These are phyloP conservation scores for Tyrannus savana DNA, from an alignment of 2,113 vertebrate genomes.

Conservation along the genomic window DNA sequence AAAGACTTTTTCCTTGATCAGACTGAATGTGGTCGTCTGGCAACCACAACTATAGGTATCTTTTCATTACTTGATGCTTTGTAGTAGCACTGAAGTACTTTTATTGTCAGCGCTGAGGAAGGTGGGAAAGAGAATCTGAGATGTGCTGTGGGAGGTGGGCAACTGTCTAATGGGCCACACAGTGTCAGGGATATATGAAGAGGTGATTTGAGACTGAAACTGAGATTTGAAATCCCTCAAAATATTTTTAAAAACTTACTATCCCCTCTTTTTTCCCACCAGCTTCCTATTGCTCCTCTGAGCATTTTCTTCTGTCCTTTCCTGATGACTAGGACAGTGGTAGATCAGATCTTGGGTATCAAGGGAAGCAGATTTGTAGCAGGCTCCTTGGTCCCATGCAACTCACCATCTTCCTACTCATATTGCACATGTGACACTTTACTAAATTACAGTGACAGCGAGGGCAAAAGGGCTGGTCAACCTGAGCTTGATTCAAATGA, in stretches of 20 bases:
- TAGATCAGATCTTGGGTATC: not conserved
- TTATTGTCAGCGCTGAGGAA: not conserved
- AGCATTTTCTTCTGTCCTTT: not conserved
- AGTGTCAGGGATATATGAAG: not conserved
- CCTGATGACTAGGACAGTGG: not conserved
- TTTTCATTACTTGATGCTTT: not conserved
- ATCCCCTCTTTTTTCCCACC: not conserved
- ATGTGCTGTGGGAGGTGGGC: not conserved
- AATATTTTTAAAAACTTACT: not conserved
- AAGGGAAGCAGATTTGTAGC: not conserved
- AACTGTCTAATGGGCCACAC: not conserved
- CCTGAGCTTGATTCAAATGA: not conserved
- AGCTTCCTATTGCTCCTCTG: not conserved
- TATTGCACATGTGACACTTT: not conserved
- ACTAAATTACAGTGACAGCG: not conserved
- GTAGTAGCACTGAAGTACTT: not conserved
- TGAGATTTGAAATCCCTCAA: not conserved
- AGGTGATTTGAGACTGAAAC: not conserved
- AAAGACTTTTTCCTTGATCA: not conserved
- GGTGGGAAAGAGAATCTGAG: not conserved
- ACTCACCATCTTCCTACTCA: not conserved
- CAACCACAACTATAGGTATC: not conserved
- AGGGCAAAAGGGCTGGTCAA: not conserved
- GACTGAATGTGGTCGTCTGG: not conserved
- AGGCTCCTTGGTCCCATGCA: fast-evolving